Evolutionary conservation across 2,888 invertebrate genomes (phyloP), one percentile per base, ranked within the genome.

Genomic region (Perizoma affinitatum): DNA sequence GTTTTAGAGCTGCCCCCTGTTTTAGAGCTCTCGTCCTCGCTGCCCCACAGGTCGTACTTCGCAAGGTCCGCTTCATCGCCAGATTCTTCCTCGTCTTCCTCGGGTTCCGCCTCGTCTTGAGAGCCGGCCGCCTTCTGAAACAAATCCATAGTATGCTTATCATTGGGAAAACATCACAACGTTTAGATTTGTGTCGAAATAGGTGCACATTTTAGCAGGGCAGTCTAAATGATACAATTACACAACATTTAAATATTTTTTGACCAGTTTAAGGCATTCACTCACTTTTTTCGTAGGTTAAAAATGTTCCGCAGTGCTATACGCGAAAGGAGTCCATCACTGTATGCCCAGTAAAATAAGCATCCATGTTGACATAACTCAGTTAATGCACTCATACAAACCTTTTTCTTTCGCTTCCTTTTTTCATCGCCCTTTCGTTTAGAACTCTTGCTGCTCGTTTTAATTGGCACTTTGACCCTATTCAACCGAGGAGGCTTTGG

Each of bases 21-120:
- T 78, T 88, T 88, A 3, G 84, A 73, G 63, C 80, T 80, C 51
- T 93, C 94, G 48, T 93, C 94, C 63, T 95, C 95, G 68, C 93
- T 94, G 62, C 95, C 96, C 95, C 96, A 96, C 46, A 96, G 88
- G 79, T 96, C 96, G 82, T 96, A 97, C 80, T 96, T 96, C 34
- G 96, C 95, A 50, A 96, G 90, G 82, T 96, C 96, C 8, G 93
- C 96, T 54, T 92, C 92, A 57, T 94, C 94, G 0, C 94, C 94
- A 0, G 94, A 93, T 57, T 94, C 94, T 52, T 93, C 93, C 6
- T 94, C 94, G 0, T 94, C 94, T 0, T 94, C 95, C 0, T 94
- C 94, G 0, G 88, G 93, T 3, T 82, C 93, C 0, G 83, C 90
- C 9, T 87, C 91, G 0, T 86, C 91, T 9, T 87, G 83, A 5